phyloP scores from a whole-genome alignment of 2,113 vertebrate species.

The Strix uralensis region DNA sequence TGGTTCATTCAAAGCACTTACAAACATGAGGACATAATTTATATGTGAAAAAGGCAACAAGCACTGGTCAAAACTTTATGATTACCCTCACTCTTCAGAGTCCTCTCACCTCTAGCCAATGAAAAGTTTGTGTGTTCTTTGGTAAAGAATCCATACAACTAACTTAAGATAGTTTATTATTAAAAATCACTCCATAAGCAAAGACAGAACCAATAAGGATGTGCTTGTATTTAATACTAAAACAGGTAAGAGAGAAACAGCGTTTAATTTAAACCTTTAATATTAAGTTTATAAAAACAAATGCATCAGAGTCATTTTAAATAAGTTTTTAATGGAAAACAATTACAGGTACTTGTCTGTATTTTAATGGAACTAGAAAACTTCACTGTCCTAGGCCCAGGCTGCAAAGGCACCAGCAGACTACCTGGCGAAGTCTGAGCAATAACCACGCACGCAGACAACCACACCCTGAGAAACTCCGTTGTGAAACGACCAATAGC shows the following conservation, averaged over 20 bases:
- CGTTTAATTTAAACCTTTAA: neutral
- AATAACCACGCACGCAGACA: neutral
- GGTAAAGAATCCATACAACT: neutral
- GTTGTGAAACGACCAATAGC: neutral
- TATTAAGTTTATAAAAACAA: neutral
- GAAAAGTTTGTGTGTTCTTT: neutral
- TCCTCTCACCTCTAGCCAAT: neutral
- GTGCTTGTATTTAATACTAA: neutral
- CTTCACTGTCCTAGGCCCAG: neutral
- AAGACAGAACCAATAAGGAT: neutral
- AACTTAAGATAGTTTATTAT: neutral
- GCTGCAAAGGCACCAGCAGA: neutral
- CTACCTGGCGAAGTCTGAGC: neutral
- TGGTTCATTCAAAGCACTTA: neutral
- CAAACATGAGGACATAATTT: accelerated
- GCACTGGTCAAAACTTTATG: neutral
- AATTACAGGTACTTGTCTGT: neutral
- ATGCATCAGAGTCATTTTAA: accelerated
- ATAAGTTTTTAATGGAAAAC: neutral
- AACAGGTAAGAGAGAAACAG: neutral
- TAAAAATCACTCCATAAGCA: neutral
- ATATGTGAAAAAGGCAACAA: neutral
- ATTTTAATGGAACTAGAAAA: neutral
- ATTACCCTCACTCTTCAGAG: neutral
- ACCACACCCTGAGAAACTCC: conserved; percentile 35